Percentiles rank a stretch among this genome's conserved stretches.
Conservation (phyloP, 2,113 vertebrate genomes). For the Anguilla japonica region DNA sequence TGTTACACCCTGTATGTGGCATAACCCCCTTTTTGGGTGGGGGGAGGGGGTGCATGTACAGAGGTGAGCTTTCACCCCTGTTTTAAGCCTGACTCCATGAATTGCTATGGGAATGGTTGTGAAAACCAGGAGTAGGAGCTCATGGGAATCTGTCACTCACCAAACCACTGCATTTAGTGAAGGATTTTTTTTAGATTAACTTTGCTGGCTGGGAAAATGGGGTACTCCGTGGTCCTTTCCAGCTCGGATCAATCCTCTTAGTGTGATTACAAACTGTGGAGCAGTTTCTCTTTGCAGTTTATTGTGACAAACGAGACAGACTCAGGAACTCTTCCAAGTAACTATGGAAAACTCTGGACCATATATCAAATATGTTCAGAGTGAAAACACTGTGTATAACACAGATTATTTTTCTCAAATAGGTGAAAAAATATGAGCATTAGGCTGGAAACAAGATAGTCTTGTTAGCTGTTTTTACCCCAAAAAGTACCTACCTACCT, state of each 20-base stretch:
- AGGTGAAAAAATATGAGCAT: constrained; percentile 2
- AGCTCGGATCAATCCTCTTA: constrained; percentile 17
- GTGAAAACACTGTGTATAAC: not conserved
- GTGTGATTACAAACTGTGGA: constrained; percentile 29
- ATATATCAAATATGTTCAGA: constrained; percentile 8
- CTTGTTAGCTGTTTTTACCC: not conserved
- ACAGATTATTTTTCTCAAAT: not conserved
- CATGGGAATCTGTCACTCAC: not conserved
- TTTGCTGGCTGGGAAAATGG: not conserved
- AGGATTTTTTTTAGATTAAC: not conserved
- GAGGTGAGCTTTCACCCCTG: not conserved
- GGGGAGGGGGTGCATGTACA: no score
- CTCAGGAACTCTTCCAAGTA: constrained; percentile 4
- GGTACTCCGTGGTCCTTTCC: not conserved
- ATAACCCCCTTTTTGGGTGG: not conserved
- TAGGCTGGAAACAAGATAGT: not conserved
- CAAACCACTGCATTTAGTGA: not conserved
- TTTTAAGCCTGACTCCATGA: not conserved
- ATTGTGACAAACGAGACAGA: constrained; percentile 18
- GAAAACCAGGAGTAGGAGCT: not conserved
- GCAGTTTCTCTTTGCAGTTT: constrained; percentile 18
- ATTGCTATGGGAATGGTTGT: not conserved
- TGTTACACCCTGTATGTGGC: not conserved
- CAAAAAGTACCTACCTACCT: no score
- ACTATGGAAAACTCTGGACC: not conserved